A percentile compares a stretch with the other conserved stretches of the same genome.
Evolutionary conservation across 2,797 vertebrate species (phyloP).

Genomic region (Ctenopoma kingsleyae): DNA sequence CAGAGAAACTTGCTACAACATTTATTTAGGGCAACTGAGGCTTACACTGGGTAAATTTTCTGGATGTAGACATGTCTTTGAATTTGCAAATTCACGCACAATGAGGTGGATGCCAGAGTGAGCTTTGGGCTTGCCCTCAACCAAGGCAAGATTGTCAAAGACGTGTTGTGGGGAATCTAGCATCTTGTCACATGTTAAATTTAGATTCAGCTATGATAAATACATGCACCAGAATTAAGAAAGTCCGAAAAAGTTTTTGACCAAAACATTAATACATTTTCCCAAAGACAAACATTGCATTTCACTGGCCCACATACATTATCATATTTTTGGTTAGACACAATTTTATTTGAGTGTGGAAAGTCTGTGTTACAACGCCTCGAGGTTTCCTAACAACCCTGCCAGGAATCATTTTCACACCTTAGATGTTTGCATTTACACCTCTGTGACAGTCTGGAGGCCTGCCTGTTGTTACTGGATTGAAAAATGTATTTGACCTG

Average conservation of each 20-base stretch:
- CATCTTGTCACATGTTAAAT: not conserved
- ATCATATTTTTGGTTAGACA: not conserved
- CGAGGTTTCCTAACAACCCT: not conserved
- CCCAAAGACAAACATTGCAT: not conserved
- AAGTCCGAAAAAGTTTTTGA: not conserved
- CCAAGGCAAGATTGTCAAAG: not conserved
- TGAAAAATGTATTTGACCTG: not conserved
- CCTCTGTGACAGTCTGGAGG: slow-evolving; percentile 3
- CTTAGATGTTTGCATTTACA: not conserved
- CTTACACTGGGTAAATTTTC: not conserved
- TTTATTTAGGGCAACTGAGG: not conserved
- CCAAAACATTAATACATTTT: not conserved
- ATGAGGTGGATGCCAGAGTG: not conserved
- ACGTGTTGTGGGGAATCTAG: not conserved
- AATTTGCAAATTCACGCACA: not conserved
- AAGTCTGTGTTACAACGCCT: not conserved
- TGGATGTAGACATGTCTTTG: not conserved
- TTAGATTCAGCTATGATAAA: not conserved
- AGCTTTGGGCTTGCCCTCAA: not conserved
- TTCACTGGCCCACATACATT: no score
- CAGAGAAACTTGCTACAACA: not conserved
- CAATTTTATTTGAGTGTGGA: not conserved
- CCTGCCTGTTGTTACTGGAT: not conserved
- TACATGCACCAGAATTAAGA: not conserved
- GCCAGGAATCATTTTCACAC: not conserved